Evolutionary conservation across 2,797 vertebrate genomes (phyloP).

Genomic region (Crax fasciolata): DNA sequence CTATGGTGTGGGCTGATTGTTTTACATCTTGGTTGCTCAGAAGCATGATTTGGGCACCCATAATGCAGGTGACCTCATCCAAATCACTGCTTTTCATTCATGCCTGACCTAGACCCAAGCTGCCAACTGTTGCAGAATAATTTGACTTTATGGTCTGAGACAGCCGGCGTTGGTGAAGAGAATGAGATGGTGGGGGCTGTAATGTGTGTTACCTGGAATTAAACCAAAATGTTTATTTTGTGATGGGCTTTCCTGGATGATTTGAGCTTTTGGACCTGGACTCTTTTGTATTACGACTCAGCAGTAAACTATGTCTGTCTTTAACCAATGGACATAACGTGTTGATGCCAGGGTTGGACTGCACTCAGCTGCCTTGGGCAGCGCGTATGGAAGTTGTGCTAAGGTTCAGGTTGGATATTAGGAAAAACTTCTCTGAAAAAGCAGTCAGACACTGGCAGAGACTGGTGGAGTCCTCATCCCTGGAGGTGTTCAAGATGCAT

Average conservation of each 20-base stretch:
- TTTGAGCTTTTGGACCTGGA: background rate
- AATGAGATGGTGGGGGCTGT: background rate
- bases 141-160: background rate
- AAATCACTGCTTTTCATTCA: background rate
- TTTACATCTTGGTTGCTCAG: background rate
- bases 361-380: too few relatives aligned
- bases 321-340: too few relatives aligned
- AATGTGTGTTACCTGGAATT: rapidly evolving
- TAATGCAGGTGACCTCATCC: background rate
- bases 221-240: background rate
- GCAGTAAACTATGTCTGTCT: background rate
- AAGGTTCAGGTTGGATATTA: too few relatives aligned
- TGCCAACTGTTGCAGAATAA: background rate
- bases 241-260: background rate
- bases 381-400: too few relatives aligned
- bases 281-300: background rate
- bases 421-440: too few relatives aligned
- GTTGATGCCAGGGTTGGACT: background rate
- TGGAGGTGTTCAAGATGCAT: too few relatives aligned
- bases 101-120: background rate
- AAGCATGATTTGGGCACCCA: background rate
- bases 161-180: background rate
- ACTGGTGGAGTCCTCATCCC: too few relatives aligned
- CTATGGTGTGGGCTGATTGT: background rate
- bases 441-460: too few relatives aligned